phyloP scores from a whole-genome alignment of 2,113 vertebrate genomes.

The Nibea coibor region DNA sequence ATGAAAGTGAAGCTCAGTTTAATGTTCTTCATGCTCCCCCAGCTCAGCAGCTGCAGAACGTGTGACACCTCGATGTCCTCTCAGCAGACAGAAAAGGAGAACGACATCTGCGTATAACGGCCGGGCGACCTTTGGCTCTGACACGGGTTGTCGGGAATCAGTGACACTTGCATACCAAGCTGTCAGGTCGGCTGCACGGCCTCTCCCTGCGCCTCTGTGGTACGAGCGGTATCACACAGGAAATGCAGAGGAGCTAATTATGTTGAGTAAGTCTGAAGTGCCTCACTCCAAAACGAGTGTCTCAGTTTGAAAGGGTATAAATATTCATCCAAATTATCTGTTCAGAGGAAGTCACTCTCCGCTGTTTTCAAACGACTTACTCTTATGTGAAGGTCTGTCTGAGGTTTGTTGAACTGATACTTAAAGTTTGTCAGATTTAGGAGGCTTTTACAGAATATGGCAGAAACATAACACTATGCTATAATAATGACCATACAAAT shows the following conservation, averaged over 20 bases:
- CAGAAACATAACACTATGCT: no score
- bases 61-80: background rate
- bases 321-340: background rate
- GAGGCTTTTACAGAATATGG: no score
- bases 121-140: constrained; percentile 58
- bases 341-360: background rate
- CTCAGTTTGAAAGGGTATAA: constrained; percentile 9
- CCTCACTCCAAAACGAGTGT: background rate
- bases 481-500: no score
- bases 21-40: constrained; percentile 16
- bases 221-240: constrained; percentile 35
- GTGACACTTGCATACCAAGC: constrained; percentile 61
- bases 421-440: background rate
- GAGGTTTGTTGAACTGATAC: background rate
- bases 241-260: constrained; percentile 56
- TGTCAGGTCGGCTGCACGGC: constrained; percentile 42
- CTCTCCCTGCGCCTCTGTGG: constrained; percentile 23
- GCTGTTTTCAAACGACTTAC: background rate
- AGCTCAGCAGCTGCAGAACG: constrained; percentile 23
- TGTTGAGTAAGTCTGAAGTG: constrained; percentile 17
- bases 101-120: constrained; percentile 55
- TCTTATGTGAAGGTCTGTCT: background rate
- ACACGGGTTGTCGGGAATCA: constrained; percentile 35
- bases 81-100: constrained; percentile 39
- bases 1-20: background rate